A percentile compares a stretch with the other conserved stretches of the same genome.
Evolutionary conservation across 2,113 vertebrate genomes (phyloP).

Genomic region (Clarias magur): DNA sequence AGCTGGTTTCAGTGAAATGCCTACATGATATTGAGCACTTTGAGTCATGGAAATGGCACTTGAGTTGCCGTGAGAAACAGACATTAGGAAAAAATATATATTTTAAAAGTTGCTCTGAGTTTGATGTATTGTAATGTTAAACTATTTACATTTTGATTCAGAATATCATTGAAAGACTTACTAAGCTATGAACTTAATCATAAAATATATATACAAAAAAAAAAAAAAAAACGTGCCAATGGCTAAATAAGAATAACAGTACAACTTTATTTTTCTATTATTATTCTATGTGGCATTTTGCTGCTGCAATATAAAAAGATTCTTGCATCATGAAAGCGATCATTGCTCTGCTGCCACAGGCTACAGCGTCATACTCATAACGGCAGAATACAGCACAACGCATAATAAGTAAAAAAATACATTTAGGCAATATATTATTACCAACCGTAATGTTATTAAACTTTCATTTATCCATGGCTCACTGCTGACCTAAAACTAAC

Average conservation of each 20-base stretch:
- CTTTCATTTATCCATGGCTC: neutral
- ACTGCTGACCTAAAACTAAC: slow-evolving; percentile 25
- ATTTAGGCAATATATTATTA: slow-evolving; percentile 14
- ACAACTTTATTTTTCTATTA: neutral
- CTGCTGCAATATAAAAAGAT: neutral
- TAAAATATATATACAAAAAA: neutral
- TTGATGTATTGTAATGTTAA: neutral
- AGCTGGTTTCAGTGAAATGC: neutral
- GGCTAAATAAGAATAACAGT: neutral
- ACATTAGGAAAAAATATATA: neutral
- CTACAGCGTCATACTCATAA: neutral
- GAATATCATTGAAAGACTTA: neutral
- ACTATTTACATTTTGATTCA: neutral
- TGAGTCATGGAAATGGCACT: neutral
- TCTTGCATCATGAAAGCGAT: neutral
- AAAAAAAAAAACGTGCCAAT: neutral
- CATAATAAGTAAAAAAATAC: neutral
- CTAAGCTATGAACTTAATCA: neutral
- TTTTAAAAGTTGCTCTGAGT: neutral
- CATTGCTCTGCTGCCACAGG: neutral
- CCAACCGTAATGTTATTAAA: neutral
- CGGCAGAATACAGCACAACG: neutral
- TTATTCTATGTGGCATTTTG: neutral
- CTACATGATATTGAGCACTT: neutral
- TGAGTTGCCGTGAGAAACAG: neutral